Conservation (phyloP, 2,888 invertebrate species). For the Drosophila monieri region DNA sequence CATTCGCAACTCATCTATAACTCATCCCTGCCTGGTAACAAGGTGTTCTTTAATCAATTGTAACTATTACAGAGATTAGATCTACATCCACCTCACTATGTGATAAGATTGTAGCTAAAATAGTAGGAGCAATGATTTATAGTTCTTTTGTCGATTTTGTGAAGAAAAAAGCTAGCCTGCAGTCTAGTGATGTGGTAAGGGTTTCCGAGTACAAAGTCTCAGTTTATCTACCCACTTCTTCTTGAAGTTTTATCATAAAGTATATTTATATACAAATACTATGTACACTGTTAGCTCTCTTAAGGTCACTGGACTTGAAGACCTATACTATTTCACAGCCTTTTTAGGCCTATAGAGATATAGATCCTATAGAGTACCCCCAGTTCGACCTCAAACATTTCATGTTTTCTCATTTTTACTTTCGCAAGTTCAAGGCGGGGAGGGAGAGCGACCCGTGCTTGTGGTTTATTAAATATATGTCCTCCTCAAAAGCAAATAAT, state of each 20-base stretch:
- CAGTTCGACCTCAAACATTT: neutral
- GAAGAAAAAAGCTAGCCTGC: neutral
- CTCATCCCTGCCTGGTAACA: neutral
- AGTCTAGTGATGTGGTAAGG: neutral
- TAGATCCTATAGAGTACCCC: slow-evolving; percentile 11
- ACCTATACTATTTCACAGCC: neutral
- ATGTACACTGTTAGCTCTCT: slow-evolving; percentile 5
- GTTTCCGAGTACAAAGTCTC: slow-evolving; percentile 13
- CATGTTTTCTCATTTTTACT: slow-evolving; percentile 2
- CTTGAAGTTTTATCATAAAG: slow-evolving; percentile 6
- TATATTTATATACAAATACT: neutral
- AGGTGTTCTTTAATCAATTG: slow-evolving; percentile 6
- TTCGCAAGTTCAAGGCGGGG: slow-evolving; percentile 11
- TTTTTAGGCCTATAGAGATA: neutral
- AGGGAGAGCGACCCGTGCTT: neutral
- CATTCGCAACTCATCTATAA: slow-evolving; percentile 1
- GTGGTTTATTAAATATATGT: slow-evolving; percentile 15
- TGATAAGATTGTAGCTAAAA: slow-evolving; percentile 16
- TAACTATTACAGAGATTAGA: slow-evolving; percentile 44
- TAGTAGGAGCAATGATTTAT: slow-evolving; percentile 2
- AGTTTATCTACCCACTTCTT: neutral
- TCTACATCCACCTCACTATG: neutral
- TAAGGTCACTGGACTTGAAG: too few species aligned
- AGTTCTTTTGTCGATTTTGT: too few species aligned
- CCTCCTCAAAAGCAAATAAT: slow-evolving; percentile 12